Conservation (phyloP, 2,113 vertebrate species). For the Nannobrachium achirus region DNA sequence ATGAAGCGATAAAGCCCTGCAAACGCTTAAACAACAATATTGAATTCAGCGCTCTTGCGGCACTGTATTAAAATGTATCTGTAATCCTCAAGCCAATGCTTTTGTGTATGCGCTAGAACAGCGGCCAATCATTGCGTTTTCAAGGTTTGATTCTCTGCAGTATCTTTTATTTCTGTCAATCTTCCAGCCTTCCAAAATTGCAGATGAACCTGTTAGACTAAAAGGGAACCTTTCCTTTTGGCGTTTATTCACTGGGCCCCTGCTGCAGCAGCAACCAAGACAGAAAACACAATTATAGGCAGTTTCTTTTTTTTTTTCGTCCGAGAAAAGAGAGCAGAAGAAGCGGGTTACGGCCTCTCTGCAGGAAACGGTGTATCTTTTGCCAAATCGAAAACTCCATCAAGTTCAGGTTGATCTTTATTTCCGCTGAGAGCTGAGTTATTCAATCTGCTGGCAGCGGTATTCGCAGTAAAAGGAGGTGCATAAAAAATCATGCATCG, state of each 20-base stretch:
- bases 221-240: slow-evolving; percentile 27
- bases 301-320: slow-evolving; percentile 33
- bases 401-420: slow-evolving; percentile 25
- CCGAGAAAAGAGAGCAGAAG: slow-evolving; percentile 2
- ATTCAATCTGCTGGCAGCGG: background rate
- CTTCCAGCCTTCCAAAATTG: slow-evolving; percentile 2
- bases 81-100: background rate
- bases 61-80: background rate
- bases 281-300: slow-evolving; percentile 20
- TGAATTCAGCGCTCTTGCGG: background rate
- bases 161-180: slow-evolving; percentile 13
- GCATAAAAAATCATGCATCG: background rate
- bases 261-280: slow-evolving; percentile 14
- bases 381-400: slow-evolving; percentile 28
- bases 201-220: slow-evolving; percentile 30
- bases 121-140: background rate
- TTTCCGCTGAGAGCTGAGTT: slow-evolving; percentile 12
- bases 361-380: slow-evolving; percentile 12
- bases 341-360: slow-evolving; percentile 13
- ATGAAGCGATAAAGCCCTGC: too few species aligned
- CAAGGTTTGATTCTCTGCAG: too few species aligned
- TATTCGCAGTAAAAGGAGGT: background rate
- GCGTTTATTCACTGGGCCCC: slow-evolving; percentile 25
- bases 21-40: background rate
- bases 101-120: background rate